phyloP scores from a whole-genome alignment of 2,797 vertebrate species.

The Melanotaenia pygmaea region DNA sequence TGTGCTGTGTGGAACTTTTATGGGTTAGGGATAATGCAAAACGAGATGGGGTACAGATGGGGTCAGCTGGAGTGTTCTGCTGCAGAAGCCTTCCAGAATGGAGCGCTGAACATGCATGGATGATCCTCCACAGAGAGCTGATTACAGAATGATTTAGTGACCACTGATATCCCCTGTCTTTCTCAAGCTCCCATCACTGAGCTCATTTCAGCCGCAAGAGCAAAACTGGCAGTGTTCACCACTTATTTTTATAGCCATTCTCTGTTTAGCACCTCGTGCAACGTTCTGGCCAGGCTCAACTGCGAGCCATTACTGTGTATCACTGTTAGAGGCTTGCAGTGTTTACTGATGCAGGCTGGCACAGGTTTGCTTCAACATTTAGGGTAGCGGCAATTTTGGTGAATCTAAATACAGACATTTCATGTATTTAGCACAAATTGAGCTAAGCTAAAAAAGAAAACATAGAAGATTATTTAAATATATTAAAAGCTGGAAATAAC shows the following conservation, averaged over 20 bases:
- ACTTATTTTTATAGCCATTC: slow-evolving; percentile 77
- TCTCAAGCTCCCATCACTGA: slow-evolving; percentile 76
- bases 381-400: slow-evolving; percentile 43
- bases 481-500: background rate
- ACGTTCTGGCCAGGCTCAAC: slow-evolving; percentile 67
- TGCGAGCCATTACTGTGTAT: slow-evolving; percentile 72
- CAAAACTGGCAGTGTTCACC: slow-evolving; percentile 73
- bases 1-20: slow-evolving; percentile 91
- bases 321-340: slow-evolving; percentile 67
- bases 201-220: slow-evolving; percentile 76
- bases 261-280: slow-evolving; percentile 70
- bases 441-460: background rate
- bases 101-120: slow-evolving; percentile 81
- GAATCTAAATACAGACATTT: slow-evolving; percentile 17
- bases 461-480: background rate
- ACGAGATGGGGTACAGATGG: slow-evolving; percentile 89
- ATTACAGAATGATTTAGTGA: slow-evolving; percentile 91
- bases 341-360: slow-evolving; percentile 75
- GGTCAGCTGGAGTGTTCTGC: slow-evolving; percentile 87
- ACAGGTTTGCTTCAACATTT: slow-evolving; percentile 53
- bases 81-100: slow-evolving; percentile 81
- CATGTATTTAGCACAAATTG: slow-evolving; percentile 14
- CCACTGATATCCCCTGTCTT: slow-evolving; percentile 71
- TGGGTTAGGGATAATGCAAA: slow-evolving; percentile 89
- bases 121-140: slow-evolving; percentile 83